A percentile compares a stretch with the other conserved stretches of the same genome.
phyloP scores from a whole-genome alignment of 2,113 vertebrate species.

The Oryzias melastigma region DNA sequence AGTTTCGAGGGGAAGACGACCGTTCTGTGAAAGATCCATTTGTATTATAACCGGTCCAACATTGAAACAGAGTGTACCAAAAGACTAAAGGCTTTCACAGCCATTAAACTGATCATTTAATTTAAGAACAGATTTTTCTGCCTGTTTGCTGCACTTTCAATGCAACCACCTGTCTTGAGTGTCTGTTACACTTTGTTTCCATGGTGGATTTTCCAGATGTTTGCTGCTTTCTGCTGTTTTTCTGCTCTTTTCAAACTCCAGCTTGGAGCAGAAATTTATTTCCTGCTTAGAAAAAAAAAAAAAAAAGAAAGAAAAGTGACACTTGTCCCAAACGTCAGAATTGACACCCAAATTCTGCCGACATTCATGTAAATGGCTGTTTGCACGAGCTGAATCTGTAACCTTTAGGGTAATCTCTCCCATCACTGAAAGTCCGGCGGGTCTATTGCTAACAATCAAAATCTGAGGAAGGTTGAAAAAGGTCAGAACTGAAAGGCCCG shows the following conservation, averaged over 20 bases:
- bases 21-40: no score
- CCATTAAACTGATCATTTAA: no score
- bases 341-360: background rate
- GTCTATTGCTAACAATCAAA: slow-evolving; percentile 25
- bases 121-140: background rate
- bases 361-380: background rate
- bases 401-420: slow-evolving; percentile 19
- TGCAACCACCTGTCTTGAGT: background rate
- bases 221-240: background rate
- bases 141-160: background rate
- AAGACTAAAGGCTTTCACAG: no score
- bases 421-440: slow-evolving; percentile 18
- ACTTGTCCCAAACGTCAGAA: background rate
- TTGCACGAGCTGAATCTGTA: slow-evolving; percentile 12
- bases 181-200: background rate
- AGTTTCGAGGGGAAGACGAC: no score
- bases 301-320: no score
- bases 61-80: no score
- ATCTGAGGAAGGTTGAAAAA: slow-evolving; percentile 43
- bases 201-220: background rate
- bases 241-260: background rate
- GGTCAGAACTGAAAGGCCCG: slow-evolving; percentile 46
- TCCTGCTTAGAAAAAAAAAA: no score
- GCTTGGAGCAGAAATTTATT: background rate
- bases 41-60: no score